phyloP scores from a whole-genome alignment of 2,888 invertebrate genomes.

The Myopa tessellatipennis region DNA sequence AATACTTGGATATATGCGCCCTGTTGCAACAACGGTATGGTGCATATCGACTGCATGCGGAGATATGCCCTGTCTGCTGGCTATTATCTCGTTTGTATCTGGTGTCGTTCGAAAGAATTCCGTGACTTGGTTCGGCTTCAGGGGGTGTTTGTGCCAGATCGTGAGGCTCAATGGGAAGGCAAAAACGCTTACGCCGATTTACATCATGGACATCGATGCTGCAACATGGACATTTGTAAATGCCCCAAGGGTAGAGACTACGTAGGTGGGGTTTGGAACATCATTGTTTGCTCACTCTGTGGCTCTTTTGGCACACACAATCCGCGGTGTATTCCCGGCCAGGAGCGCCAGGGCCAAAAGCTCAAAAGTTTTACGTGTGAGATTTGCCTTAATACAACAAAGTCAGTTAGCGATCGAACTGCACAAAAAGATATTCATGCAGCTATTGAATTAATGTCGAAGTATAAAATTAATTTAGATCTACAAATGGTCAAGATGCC shows the following conservation, averaged over 20 bases:
- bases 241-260: constrained; percentile 74
- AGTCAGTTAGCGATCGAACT: constrained; percentile 21
- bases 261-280: constrained; percentile 50
- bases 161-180: constrained; percentile 88
- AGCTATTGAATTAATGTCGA: background rate
- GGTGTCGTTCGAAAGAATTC: constrained; percentile 58
- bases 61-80: constrained; percentile 61
- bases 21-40: constrained; percentile 60
- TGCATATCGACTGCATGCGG: constrained; percentile 59
- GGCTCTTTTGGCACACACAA: constrained; percentile 56
- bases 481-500: constrained; percentile 32
- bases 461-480: background rate
- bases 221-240: constrained; percentile 73
- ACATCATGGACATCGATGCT: constrained; percentile 72
- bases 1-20: constrained; percentile 52
- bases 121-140: constrained; percentile 56
- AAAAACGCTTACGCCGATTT: constrained; percentile 80
- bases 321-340: constrained; percentile 47
- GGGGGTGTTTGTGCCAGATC: constrained; percentile 67
- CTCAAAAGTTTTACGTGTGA: constrained; percentile 51
- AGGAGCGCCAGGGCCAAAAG: constrained; percentile 20
- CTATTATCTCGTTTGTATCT: constrained; percentile 62
- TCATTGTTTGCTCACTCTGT: constrained; percentile 55
- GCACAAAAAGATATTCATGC: background rate
- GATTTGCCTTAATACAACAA: constrained; percentile 47